Percentiles rank a stretch among this genome's conserved stretches.
phyloP scores from a whole-genome alignment of 2,113 vertebrate species.

The Cricetomys ansorgei region DNA sequence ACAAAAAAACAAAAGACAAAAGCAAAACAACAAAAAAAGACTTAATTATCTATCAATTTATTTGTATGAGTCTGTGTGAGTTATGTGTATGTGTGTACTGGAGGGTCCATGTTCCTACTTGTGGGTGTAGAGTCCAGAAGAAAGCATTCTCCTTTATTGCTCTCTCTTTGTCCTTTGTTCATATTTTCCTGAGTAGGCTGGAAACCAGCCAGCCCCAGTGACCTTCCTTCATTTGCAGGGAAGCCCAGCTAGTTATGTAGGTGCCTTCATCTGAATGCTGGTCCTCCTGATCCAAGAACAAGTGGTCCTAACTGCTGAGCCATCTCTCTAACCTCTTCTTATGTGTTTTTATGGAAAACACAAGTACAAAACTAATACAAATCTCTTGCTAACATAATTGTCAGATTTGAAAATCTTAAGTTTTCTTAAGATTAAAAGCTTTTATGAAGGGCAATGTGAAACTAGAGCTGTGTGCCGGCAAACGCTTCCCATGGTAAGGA shows the following conservation, averaged over 20 bases:
- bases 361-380: slow-evolving; percentile 42
- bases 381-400: slow-evolving; percentile 1
- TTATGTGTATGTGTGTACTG: not conserved
- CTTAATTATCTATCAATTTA: not conserved
- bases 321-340: not conserved
- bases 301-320: not conserved
- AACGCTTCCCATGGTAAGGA: not conserved
- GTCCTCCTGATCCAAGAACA: not conserved
- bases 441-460: slow-evolving; percentile 20
- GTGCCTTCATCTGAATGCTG: not conserved
- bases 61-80: not conserved
- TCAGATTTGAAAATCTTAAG: not conserved
- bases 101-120: too few relatives aligned
- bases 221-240: not conserved
- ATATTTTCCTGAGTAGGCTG: too few relatives aligned
- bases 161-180: not conserved
- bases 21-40: too few relatives aligned
- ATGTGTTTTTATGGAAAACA: slow-evolving; percentile 20
- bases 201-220: not conserved
- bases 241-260: not conserved
- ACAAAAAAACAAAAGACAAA: too few relatives aligned
- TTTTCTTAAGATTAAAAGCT: slow-evolving; percentile 56
- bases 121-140: not conserved
- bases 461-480: not conserved
- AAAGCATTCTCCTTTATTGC: too few relatives aligned